Percentiles rank a stretch among this genome's conserved stretches.
phyloP scores from a whole-genome alignment of 92 coral and sea anemone species.

The Heteractis magnifica region DNA sequence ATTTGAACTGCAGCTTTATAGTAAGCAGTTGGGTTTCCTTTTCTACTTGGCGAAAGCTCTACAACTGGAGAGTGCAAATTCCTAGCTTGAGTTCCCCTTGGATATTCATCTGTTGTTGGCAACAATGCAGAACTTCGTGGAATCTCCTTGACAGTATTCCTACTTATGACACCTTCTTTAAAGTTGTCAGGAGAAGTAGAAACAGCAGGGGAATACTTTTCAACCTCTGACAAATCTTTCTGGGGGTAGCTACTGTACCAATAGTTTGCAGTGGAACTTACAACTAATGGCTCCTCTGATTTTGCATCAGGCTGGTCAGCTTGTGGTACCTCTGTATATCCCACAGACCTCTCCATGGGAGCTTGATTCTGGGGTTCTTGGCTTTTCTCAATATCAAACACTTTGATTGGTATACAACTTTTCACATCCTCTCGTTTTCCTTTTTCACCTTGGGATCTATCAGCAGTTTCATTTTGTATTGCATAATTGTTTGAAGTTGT shows the following conservation, averaged over 20 bases:
- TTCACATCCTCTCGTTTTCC: slow-evolving; percentile 1
- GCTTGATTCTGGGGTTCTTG: slow-evolving; percentile 4
- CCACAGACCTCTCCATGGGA: background rate
- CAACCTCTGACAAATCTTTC: slow-evolving; percentile 4
- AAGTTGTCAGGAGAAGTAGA: slow-evolving; percentile 5
- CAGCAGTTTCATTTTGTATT: background rate
- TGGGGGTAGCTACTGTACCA: slow-evolving; percentile 23
- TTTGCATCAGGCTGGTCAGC: background rate
- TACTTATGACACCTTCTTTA: background rate
- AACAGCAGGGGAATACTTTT: slow-evolving; percentile 1
- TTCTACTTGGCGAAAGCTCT: slow-evolving; percentile 16
- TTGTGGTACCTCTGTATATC: background rate
- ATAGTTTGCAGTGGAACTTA: background rate
- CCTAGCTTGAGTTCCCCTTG: background rate
- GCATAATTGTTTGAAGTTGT: background rate
- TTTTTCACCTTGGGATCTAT: background rate
- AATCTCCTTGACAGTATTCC: background rate
- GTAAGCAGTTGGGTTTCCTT: slow-evolving; percentile 23
- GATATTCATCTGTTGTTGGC: slow-evolving; percentile 5
- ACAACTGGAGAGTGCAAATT: slow-evolving; percentile 35
- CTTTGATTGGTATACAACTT: slow-evolving; percentile 14
- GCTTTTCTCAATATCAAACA: slow-evolving; percentile 32
- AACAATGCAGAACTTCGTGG: background rate
- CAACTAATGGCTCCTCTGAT: background rate
- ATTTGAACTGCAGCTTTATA: slow-evolving; percentile 13